These are phyloP conservation scores for Pelodytes ibericus DNA, from an alignment of 2,797 vertebrate species.

Conservation along the genomic window DNA sequence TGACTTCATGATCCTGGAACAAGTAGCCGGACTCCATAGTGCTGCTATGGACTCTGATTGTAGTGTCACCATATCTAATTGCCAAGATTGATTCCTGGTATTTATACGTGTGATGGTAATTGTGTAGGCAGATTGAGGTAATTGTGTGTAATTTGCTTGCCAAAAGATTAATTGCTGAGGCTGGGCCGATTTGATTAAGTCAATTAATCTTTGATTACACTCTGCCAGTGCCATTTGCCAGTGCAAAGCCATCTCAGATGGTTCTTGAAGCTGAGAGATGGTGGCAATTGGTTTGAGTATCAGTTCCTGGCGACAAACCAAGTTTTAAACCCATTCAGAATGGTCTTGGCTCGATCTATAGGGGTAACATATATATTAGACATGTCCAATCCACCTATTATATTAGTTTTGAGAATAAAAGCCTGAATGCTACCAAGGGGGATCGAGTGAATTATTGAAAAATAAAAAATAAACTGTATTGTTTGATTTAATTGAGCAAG, in stretches of 20 bases:
- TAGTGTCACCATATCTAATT: constrained; percentile 35
- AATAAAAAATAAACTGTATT: too few relatives aligned
- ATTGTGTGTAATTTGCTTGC: constrained; percentile 69
- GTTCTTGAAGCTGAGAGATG: constrained; percentile 1
- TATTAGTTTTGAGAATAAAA: too few relatives aligned
- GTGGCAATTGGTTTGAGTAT: neutral
- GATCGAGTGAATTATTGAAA: too few relatives aligned
- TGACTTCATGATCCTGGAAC: neutral
- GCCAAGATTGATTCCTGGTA: constrained; percentile 44
- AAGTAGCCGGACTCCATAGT: neutral
- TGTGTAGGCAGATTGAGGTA: constrained; percentile 60
- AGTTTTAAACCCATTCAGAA: neutral
- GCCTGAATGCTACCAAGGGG: too few relatives aligned
- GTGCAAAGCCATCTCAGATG: constrained; percentile 32
- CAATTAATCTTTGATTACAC: constrained; percentile 70
- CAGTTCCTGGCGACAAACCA: fast-evolving
- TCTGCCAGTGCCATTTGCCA: constrained; percentile 57
- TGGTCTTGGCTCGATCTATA: too few relatives aligned
- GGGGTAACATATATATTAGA: too few relatives aligned
- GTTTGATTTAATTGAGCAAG: too few relatives aligned
- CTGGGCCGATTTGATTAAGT: constrained; percentile 70
- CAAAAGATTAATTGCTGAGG: constrained; percentile 68
- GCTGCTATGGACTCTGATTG: neutral
- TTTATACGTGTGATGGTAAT: constrained; percentile 46
- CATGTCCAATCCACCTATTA: too few relatives aligned